Base-by-base conservation (phyloP, 2,113 vertebrate genomes). In the Pagrus major region DNA sequence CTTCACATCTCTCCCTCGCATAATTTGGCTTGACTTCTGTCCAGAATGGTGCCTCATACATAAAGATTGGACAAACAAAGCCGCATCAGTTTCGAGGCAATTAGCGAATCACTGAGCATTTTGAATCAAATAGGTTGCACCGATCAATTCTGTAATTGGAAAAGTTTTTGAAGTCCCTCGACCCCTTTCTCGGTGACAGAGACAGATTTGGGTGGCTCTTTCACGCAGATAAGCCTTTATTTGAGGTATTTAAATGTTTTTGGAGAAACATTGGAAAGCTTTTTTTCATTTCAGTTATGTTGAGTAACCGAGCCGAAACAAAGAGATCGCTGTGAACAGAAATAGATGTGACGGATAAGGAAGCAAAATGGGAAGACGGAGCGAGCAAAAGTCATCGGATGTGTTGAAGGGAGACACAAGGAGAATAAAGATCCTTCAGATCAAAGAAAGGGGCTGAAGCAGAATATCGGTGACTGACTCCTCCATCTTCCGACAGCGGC, bases 141-240 rank as follows among this genome's bases (percentile, higher is more conserved):
- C 6, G 60, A 79, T 84, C 67, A 73, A 79, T 77, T 66, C 5
- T 29, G 59, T 44, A 81, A 82, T 72, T 63, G 69, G 64, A 86
- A 78, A 81, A 42, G 41, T 71, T 75, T 80, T 67, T 27, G 63
- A 67, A 67, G 27, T 39, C 16, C 21, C 25, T 15, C 16, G 42
- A n/a, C 58, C 33, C 7, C 20, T 37, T 47, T 69, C 29, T 33
- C 37, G 25, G 15, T 29, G 65, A 76, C 33, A 59, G 29, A 80
- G 47, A 66, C 37, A 65, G 54, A 66, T 49, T 60, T 29, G 7
- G 21, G 23, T 16, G 46, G 25, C 49, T 60, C 12, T 52, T 33
- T 64, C 10, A 31, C 29, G 18, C 1, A 66, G 41, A 68, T 80
- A 25, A 47, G 49, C 47, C 16, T 56, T 35, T 33, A 18, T 65